Conservation (phyloP, 1,140 invertebrate genomes). For the Samia ricini region DNA sequence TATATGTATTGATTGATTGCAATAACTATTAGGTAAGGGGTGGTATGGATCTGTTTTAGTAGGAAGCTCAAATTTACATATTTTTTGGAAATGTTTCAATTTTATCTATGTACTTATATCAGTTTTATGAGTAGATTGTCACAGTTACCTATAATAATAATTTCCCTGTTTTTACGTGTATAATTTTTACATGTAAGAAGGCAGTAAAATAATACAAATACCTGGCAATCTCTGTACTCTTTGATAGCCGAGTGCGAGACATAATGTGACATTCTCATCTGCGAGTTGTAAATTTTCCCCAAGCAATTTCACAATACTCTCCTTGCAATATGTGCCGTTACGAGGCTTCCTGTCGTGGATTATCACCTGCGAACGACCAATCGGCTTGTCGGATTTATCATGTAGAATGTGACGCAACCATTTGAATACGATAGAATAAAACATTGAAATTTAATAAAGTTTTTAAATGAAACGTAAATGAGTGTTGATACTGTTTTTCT, state of each 20-base stretch:
- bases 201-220: slow-evolving; percentile 20
- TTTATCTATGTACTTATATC: no score
- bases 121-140: no score
- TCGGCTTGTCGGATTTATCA: background rate
- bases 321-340: slow-evolving; percentile 70
- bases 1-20: background rate
- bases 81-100: no score
- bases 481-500: no score
- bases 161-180: no score
- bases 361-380: slow-evolving; percentile 44
- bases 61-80: no score
- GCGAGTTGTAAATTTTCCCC: slow-evolving; percentile 70
- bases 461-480: no score
- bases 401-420: background rate
- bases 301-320: slow-evolving; percentile 67
- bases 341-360: slow-evolving; percentile 71
- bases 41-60: background rate
- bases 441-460: no score
- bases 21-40: background rate
- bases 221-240: slow-evolving; percentile 69
- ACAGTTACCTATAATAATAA: no score
- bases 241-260: slow-evolving; percentile 67
- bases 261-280: slow-evolving; percentile 71
- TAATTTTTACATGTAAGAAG: background rate
- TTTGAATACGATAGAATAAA: background rate